Evolutionary conservation across 1,140 invertebrate genomes (phyloP).

Genomic region (Drosophila insularis): DNA sequence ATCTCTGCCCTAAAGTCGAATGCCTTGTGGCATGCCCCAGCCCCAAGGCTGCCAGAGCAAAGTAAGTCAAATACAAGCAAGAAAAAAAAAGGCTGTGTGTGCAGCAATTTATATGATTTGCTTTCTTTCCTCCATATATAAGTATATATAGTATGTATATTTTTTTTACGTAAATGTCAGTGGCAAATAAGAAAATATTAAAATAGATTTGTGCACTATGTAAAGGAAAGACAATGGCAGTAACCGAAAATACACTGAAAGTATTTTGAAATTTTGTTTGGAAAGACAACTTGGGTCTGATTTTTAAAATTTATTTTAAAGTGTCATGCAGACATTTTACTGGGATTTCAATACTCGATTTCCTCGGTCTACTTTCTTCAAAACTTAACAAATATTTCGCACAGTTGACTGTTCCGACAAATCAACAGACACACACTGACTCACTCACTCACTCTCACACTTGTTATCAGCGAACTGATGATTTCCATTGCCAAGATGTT

Average conservation of each 20-base stretch:
- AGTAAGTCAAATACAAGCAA: conserved; percentile 6
- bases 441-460: background rate
- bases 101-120: conserved; percentile 75
- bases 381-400: conserved; percentile 18
- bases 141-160: background rate
- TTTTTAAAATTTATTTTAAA: too few relatives aligned
- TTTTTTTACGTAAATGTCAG: conserved; percentile 72
- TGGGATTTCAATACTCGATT: background rate
- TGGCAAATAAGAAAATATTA: conserved; percentile 81
- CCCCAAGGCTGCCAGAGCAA: background rate
- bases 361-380: background rate
- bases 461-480: conserved; percentile 28
- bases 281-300: background rate
- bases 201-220: conserved; percentile 77
- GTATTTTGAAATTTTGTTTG: conserved; percentile 4
- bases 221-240: conserved; percentile 58
- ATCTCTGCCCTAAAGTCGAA: conserved; percentile 1
- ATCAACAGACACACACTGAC: background rate
- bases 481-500: conserved; percentile 65
- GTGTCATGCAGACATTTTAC: too few relatives aligned
- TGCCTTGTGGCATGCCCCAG: conserved; percentile 3
- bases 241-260: conserved; percentile 42
- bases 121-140: background rate
- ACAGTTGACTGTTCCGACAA: conserved; percentile 12
- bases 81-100: conserved; percentile 70